These are phyloP conservation scores for Parazoanthus darwini DNA, from an alignment of 92 coral and sea anemone species.

Conservation along the genomic window DNA sequence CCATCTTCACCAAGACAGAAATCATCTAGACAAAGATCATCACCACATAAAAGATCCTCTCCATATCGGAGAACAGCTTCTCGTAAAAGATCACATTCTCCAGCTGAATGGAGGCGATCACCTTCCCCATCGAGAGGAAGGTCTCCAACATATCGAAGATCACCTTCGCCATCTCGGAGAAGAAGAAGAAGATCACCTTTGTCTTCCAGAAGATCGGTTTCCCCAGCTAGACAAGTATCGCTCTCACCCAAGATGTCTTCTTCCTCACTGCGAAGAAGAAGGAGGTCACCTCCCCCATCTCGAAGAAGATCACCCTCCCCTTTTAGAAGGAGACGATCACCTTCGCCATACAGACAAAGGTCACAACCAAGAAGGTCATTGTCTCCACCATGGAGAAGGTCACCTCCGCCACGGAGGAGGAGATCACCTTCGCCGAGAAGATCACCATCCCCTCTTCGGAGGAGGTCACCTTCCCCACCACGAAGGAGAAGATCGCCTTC, in stretches of 20 bases:
- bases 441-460: neutral
- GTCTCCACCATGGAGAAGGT: neutral
- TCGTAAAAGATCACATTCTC: slow-evolving; percentile 16
- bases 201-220: neutral
- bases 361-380: neutral
- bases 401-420: neutral
- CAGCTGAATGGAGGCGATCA: slow-evolving; percentile 15
- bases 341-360: neutral
- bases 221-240: neutral
- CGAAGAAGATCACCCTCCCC: slow-evolving; percentile 20
- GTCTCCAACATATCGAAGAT: neutral
- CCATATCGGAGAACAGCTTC: slow-evolving; percentile 16
- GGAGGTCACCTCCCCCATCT: neutral
- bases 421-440: slow-evolving; percentile 18
- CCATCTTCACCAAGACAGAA: slow-evolving; percentile 5
- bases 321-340: slow-evolving; percentile 20
- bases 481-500: slow-evolving; percentile 16
- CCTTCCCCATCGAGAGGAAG: neutral
- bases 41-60: neutral
- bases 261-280: neutral
- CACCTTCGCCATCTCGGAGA: slow-evolving; percentile 1
- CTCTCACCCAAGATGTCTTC: slow-evolving; percentile 12
- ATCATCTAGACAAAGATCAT: slow-evolving; percentile 13
- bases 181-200: neutral
- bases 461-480: slow-evolving; percentile 17